Evolutionary conservation across 2,888 invertebrate species (phyloP), one percentile per base, ranked within the genome.

Genomic region (Torymus aiolomorphi): DNA sequence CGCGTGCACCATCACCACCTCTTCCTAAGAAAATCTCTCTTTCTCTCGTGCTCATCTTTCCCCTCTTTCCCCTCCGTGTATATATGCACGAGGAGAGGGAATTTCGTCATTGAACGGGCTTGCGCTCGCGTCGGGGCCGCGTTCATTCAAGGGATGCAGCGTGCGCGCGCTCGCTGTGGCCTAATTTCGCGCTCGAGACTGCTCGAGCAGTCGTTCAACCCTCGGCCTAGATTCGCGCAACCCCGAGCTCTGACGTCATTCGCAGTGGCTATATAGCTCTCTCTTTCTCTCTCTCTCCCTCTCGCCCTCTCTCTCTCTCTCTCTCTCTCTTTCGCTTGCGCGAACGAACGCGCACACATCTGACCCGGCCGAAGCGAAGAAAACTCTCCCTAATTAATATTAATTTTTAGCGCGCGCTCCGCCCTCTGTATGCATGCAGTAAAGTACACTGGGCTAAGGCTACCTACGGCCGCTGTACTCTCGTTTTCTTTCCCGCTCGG

Each of bases 161-260:
- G 18, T 67, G 14, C 31, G 18, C 73, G 14, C 31, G 72, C 20
- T 20, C 74, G 72, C 65, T 54, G 75, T 85, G 87, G 82, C 87
- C 88, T 85, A 88, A 87, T 87, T 88, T 87, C 73, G 57, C 42
- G 84, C 85, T 85, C 83, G 84, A 86, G 86, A 84, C 84, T 83
- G 87, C 88, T 87, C 85, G 84, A 87, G 86, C 87, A 89, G 89
- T 89, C 89, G 88, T 89, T 89, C 89, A 89, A 89, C 89, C 88
- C 89, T 86, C 88, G 89, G 86, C 88, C 89, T 88, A 89, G 87
- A 87, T 89, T 87, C 85, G 31, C 31, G 31, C 31, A 31, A 82
- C 84, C 67, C 42, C 71, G 76, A 14, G 18, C 83, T 80, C 86
- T 88, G 88, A 88, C 88, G 88, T 88, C 88, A 88, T 86, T 85